Base-by-base conservation (phyloP, 2,888 invertebrate genomes). In the Eupithecia tripunctaria region DNA sequence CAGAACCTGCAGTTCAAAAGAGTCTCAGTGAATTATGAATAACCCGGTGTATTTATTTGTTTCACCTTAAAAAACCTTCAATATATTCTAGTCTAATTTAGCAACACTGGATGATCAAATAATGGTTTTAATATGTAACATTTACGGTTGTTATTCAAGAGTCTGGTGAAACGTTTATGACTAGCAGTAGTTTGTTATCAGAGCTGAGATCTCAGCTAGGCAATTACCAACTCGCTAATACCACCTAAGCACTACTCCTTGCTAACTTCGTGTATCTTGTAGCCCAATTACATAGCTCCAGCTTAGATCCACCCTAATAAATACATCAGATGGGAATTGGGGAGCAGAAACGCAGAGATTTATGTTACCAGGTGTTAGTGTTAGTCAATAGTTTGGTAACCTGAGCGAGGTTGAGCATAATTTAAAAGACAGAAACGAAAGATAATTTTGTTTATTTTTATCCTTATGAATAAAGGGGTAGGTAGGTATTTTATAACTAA, bases 291-390 rank as follows among this genome's bases (percentile, higher is more conserved):
- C 70, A 60, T 60, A 70, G 62, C 38, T 65, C 15, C 43, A 69
- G 69, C 69, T 63, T 36, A 63, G 63, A 21, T 63, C 29, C 7
- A 70, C 73, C 73, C 67, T 70, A 73, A 70, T 73, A 70, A 73
- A 73, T 73, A 73, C 70, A 70, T 67, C 63, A 73, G 43, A 51
- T 32, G 18, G 69, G 67, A 67, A 67, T 70, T 67, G 63, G 70
- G 70, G 67, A 63, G 51, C 62, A 56, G 47, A 56, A 65, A 67
- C 51, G 25, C 14, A 70, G 32, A 70, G 67, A 73, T 73, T 73
- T 70, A 73, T 67, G 67, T 63, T 38, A 51, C 32, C n/a, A 51
- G 32, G 62, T 29, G n/a, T n/a, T 47, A 18, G 1, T 43, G 18
- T 32, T 32, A 63, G 63, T 63, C 63, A 21, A 63, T 36, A 63